A percentile compares a stretch with the other conserved stretches of the same genome.
Conservation (phyloP, 1,140 invertebrate genomes). For the Drosophila nannoptera region DNA sequence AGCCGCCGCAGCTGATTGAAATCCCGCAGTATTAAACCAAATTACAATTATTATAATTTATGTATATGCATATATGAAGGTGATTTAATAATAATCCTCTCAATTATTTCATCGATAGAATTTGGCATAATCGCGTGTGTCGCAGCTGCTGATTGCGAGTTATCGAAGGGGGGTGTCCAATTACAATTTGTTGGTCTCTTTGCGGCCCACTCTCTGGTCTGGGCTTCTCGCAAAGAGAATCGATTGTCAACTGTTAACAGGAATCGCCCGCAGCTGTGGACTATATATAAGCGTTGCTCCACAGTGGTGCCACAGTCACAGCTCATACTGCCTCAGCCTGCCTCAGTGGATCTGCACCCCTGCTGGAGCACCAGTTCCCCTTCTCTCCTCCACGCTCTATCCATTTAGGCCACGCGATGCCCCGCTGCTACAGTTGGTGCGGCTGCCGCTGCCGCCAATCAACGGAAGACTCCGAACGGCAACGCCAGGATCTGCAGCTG, state of each 20-base stretch:
- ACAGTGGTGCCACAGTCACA: slow-evolving; percentile 3
- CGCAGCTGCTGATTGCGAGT: slow-evolving; percentile 15
- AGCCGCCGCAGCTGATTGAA: slow-evolving; percentile 4
- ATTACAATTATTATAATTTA: slow-evolving; percentile 9
- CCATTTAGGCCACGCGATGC: background rate
- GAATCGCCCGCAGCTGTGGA: background rate
- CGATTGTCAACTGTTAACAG: slow-evolving; percentile 1
- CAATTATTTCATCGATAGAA: slow-evolving; percentile 14
- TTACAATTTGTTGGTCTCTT: slow-evolving; percentile 10
- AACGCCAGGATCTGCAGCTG: slow-evolving; percentile 20
- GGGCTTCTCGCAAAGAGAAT: slow-evolving; percentile 3
- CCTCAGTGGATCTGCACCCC: no score
- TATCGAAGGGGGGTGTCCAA: slow-evolving; percentile 4
- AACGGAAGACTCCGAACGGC: background rate
- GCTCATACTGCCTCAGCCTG: background rate
- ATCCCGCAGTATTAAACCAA: slow-evolving; percentile 22
- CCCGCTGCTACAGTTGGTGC: slow-evolving; percentile 7
- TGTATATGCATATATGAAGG: slow-evolving; percentile 3
- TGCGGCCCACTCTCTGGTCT: background rate
- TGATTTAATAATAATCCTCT: slow-evolving; percentile 23
- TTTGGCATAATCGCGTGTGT: slow-evolving; percentile 20
- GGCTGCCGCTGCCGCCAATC: background rate
- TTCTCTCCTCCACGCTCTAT: no score
- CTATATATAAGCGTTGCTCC: slow-evolving; percentile 18
- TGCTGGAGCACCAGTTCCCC: no score